These are phyloP conservation scores for Leucoma salicis DNA, from an alignment of 2,888 invertebrate genomes.

Conservation along the genomic window DNA sequence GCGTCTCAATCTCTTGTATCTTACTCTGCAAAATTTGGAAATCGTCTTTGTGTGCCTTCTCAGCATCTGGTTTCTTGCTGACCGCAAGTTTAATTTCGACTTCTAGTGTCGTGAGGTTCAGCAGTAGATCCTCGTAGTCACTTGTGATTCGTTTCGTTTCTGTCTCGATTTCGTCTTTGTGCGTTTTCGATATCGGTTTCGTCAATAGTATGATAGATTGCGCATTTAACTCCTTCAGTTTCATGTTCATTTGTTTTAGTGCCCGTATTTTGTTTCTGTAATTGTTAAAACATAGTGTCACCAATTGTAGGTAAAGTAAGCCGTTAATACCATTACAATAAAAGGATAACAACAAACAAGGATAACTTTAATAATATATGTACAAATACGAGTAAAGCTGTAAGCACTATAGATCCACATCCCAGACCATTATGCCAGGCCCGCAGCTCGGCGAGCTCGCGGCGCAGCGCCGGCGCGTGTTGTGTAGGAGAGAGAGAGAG, in stretches of 20 bases:
- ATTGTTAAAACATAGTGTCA: background rate
- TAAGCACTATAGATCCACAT: too few relatives aligned
- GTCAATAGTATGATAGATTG: slow-evolving; percentile 54
- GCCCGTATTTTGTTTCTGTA: slow-evolving; percentile 58
- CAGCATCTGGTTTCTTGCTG: slow-evolving; percentile 58
- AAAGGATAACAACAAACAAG: too few relatives aligned
- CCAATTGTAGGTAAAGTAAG: too few relatives aligned
- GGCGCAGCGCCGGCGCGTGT: too few relatives aligned
- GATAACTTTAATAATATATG: too few relatives aligned
- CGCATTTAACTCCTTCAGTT: slow-evolving; percentile 56
- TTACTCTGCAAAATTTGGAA: slow-evolving; percentile 62
- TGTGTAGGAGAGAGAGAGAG: too few relatives aligned
- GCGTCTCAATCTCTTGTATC: slow-evolving; percentile 64
- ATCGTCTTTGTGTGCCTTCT: slow-evolving; percentile 54
- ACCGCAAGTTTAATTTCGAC: slow-evolving; percentile 68
- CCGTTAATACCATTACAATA: too few relatives aligned
- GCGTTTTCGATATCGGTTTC: slow-evolving; percentile 46
- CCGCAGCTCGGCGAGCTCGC: too few relatives aligned
- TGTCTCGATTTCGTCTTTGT: slow-evolving; percentile 49
- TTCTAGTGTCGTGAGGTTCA: slow-evolving; percentile 55
- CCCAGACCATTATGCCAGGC: too few relatives aligned
- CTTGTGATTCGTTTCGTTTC: slow-evolving; percentile 45
- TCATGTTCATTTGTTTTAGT: slow-evolving; percentile 57
- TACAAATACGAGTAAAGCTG: too few relatives aligned
- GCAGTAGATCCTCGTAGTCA: slow-evolving; percentile 42